Base-by-base conservation (phyloP, 2,113 vertebrate species). In the Corythaeola cristata region DNA sequence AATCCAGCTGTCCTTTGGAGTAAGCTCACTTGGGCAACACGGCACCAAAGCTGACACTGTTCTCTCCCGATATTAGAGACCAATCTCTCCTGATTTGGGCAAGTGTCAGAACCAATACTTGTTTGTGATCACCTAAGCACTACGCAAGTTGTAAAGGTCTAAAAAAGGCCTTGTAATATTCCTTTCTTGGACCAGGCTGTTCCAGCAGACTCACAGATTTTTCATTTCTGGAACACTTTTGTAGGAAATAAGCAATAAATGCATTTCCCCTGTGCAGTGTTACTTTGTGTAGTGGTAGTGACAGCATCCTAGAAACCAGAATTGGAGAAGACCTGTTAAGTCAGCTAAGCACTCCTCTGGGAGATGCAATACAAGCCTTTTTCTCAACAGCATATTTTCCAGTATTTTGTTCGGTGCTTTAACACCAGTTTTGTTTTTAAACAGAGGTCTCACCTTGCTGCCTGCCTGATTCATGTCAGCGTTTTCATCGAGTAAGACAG, bases 361-460 rank as follows among this genome's bases (percentile, higher is more conserved):
- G 90, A 89, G 80, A 37, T 60, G 52, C 73, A 35, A 16, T 39
- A 35, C 84, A 45, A 89, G 71, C 79, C 27, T 87, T 60, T 86
- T 78, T 81, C 66, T 92, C 59, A 78, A 17, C 45, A 91, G 44
- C 41, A 1, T 75, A 39, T 95, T 92, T 94, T 89, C 62, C 28
- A 55, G 41, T 58, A 4, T 78, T 94, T 88, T 93, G 22, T 77
- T 87, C 0, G 0, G 39, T 87, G 69, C 55, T 95, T 85, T 85
- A 90, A 62, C 58, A 73, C 62, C 73, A 53, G 20, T 68, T 86
- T 92, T 81, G 60, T 41, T 91, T 89, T 52, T 89, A 69, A 93
- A n/a, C 69, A 73, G 58, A 92, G 71, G 62, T 79, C 90, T 73
- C 56, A 87, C 83, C 83, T 90, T 81, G 60, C 83, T 94, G 85